These are phyloP conservation scores for Phalanger gymnotis DNA, from an alignment of 2,797 vertebrate species.

Conservation along the genomic window DNA sequence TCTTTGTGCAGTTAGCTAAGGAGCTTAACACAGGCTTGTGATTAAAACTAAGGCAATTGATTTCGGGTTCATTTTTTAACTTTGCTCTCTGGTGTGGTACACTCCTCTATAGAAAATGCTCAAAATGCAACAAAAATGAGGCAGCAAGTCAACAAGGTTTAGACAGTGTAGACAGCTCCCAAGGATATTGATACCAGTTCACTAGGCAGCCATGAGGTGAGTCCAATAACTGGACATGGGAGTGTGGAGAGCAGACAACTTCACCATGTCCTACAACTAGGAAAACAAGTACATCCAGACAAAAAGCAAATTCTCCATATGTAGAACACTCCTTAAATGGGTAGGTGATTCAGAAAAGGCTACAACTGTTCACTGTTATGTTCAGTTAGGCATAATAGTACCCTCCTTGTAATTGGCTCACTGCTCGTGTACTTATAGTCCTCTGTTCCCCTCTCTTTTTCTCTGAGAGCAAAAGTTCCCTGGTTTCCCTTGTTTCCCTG, in stretches of 20 bases:
- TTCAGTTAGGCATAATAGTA: background rate
- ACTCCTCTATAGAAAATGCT: background rate
- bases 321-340: background rate
- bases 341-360: background rate
- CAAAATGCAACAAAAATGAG: background rate
- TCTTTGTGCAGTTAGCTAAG: background rate
- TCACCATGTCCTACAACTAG: background rate
- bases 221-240: background rate
- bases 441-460: background rate
- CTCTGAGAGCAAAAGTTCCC: background rate
- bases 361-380: background rate
- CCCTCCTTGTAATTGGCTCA: background rate
- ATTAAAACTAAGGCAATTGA: background rate
- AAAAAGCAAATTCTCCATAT: background rate
- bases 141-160: background rate
- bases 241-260: background rate
- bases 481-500: background rate
- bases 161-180: background rate
- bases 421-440: background rate
- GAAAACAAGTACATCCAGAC: background rate
- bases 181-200: background rate
- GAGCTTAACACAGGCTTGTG: background rate
- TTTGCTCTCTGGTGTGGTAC: background rate
- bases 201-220: background rate
- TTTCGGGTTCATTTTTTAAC: background rate